Conservation (phyloP, 2,888 invertebrate genomes). For the Asteroscopus sphinx region DNA sequence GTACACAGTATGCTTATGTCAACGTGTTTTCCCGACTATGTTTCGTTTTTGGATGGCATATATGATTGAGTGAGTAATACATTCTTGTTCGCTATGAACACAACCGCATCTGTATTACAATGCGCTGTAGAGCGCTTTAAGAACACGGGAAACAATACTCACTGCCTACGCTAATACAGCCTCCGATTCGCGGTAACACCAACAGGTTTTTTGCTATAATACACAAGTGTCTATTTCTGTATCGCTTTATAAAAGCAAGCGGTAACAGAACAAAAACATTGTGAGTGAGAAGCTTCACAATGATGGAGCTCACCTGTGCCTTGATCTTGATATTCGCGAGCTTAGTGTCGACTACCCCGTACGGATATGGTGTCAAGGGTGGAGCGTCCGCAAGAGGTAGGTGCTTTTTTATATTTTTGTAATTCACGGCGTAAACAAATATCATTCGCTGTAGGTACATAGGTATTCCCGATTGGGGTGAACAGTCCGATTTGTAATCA, state of each 20-base stretch:
- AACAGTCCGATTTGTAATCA: neutral
- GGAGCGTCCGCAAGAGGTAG: slow-evolving; percentile 80
- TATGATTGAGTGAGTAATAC: slow-evolving; percentile 67
- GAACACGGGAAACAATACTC: slow-evolving; percentile 74
- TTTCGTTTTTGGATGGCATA: slow-evolving; percentile 50
- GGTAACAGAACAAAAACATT: slow-evolving; percentile 76
- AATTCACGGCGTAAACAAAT: slow-evolving; percentile 5
- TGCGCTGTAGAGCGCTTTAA: slow-evolving; percentile 56
- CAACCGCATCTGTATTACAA: slow-evolving; percentile 11
- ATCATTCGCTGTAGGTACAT: slow-evolving; percentile 3
- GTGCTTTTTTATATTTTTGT: slow-evolving; percentile 31
- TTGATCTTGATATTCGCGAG: slow-evolving; percentile 73
- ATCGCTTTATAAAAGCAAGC: slow-evolving; percentile 86
- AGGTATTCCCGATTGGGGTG: neutral
- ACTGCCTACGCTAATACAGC: slow-evolving; percentile 76
- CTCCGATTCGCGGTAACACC: slow-evolving; percentile 81
- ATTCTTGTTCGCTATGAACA: slow-evolving; percentile 42
- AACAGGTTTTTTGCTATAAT: slow-evolving; percentile 85
- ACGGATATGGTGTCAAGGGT: slow-evolving; percentile 82
- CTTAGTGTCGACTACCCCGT: slow-evolving; percentile 75
- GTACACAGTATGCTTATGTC: slow-evolving; percentile 47
- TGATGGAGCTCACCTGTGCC: slow-evolving; percentile 83
- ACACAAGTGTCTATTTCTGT: slow-evolving; percentile 82
- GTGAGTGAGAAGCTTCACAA: slow-evolving; percentile 80
- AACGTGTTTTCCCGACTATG: slow-evolving; percentile 52